Conservation (phyloP, 30 jellyfish, hydroid and myxozoan species). For the Phacellophora camtschatica region DNA sequence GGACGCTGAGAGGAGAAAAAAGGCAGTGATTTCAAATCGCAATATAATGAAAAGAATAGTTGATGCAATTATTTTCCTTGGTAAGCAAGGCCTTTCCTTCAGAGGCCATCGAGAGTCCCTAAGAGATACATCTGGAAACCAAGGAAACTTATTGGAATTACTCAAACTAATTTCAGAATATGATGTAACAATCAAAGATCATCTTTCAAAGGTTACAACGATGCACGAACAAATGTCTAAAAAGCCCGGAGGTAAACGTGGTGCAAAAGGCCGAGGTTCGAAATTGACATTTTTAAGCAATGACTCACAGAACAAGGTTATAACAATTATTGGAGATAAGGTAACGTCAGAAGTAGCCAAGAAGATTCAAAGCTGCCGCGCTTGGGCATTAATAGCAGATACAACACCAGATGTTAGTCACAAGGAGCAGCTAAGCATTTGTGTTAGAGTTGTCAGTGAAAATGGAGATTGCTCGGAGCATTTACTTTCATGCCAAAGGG, state of each 20-base stretch:
- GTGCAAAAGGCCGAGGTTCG: constrained; percentile 46
- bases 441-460: constrained; percentile 23
- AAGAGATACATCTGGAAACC: constrained; percentile 7
- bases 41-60: constrained; percentile 28
- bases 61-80: constrained; percentile 34
- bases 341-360: constrained; percentile 28
- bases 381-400: constrained; percentile 65
- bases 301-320: constrained; percentile 30
- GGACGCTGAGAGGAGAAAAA: constrained; percentile 36
- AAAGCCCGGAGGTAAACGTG: constrained; percentile 49
- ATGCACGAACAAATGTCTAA: constrained; percentile 41
- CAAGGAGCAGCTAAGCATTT: constrained; percentile 22
- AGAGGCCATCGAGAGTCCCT: constrained; percentile 63
- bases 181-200: constrained; percentile 49
- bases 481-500: constrained; percentile 32
- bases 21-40: constrained; percentile 24
- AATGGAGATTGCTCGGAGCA: constrained; percentile 47
- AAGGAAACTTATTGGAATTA: constrained; percentile 57
- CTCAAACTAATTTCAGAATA: constrained; percentile 41
- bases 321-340: constrained; percentile 21
- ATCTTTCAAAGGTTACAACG: constrained; percentile 49
- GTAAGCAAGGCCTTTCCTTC: constrained; percentile 52
- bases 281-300: constrained; percentile 51
- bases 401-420: constrained; percentile 29
- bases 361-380: constrained; percentile 13